Evolutionary conservation across 1,140 invertebrate genomes (phyloP).

Genomic region (Danaus plexippus): DNA sequence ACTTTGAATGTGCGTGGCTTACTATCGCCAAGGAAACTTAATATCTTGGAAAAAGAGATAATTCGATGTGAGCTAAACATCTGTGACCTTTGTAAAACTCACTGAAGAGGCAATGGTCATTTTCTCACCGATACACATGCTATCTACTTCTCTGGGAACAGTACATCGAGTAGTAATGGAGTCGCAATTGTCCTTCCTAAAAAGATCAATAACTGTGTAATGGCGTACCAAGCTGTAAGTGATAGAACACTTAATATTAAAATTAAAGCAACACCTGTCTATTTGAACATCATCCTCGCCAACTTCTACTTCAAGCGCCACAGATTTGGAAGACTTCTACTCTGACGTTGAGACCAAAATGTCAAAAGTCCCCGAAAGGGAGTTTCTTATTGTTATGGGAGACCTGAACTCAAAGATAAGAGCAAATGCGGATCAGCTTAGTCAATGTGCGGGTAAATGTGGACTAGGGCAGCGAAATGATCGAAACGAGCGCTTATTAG

Average conservation of each 20-base stretch:
- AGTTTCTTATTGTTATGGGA: too few species aligned
- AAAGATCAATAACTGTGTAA: constrained; percentile 12
- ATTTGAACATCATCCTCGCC: not conserved
- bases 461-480: not conserved
- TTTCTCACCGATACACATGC: constrained; percentile 10
- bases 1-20: constrained; percentile 13
- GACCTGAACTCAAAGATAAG: too few species aligned
- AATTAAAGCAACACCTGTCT: not conserved
- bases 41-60: constrained; percentile 8
- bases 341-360: too few species aligned
- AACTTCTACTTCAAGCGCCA: too few species aligned
- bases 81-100: constrained; percentile 13
- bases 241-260: constrained; percentile 12
- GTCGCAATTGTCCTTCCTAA: constrained; percentile 2
- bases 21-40: constrained; percentile 5
- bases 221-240: constrained; percentile 16
- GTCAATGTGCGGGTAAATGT: constrained; percentile 2
- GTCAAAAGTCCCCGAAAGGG: too few species aligned
- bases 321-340: too few species aligned
- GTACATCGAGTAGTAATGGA: constrained; percentile 7
- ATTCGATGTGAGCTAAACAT: constrained; percentile 12
- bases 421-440: not conserved
- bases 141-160: constrained; percentile 14
- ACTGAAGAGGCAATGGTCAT: constrained; percentile 12
- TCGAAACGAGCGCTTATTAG: not conserved